Base-by-base conservation (phyloP, 1,140 invertebrate genomes). In the Heterodera schachtii region DNA sequence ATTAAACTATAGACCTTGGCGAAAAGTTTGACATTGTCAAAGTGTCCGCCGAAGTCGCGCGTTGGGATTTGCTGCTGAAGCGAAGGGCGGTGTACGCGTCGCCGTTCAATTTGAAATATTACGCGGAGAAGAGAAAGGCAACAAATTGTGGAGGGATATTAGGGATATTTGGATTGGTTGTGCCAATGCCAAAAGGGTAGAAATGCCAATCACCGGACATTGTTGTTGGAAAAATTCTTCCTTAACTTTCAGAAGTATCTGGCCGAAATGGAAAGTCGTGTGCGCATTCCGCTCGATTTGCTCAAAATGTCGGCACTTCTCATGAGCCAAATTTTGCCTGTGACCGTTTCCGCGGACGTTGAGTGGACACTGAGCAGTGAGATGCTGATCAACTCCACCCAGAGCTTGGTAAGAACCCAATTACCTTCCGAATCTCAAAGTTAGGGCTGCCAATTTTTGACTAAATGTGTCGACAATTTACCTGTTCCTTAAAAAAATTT, bases 51-150 rank as follows among this genome's bases (percentile, higher is more conserved):
- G 82, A 69, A 41, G 44, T 80, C 5, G 88, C 87, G 19, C 81
- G 88, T 41, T 80, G 73, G 21, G 84, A 89, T 73, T 78, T 89
- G 9, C 70, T 90, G 16, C 78, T 86, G n/a, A 73, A 81, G 2
- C 81, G 75, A 57, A 88, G 86, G 66, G 88, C 89, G 7, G 82
- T 81, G 19, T 89, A 90, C 67, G 88, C 88, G 3, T 90, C 89
- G 21, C 88, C 89, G 4, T 89, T 89, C 73, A 86, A 89, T 81
- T 67, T 90, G 52, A 76, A 89, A 52, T 89, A 89, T 60, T 89
- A 90, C 75, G 89, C 76, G 8, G 74, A 84, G 31, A 85, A 87
- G 82, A 90, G 85, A 75, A 74, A 90, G 74, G 88, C 88, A 57
- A n/a, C 44, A 31, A 31, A 31, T 31, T 67, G 21, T 47, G 78